Evolutionary conservation across 2,888 invertebrate genomes (phyloP).

Genomic region (Piscicola geometra): DNA sequence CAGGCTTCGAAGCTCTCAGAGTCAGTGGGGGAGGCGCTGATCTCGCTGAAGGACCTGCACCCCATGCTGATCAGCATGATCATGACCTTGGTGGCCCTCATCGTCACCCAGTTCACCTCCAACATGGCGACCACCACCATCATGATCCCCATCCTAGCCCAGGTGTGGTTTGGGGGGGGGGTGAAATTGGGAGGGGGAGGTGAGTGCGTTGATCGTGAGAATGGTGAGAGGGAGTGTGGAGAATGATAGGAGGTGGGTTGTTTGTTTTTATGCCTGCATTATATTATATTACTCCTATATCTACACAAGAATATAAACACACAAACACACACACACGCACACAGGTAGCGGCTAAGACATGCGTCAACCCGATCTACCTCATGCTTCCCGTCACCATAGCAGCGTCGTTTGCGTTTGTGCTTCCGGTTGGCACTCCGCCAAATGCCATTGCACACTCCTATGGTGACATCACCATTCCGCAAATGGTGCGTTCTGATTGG

Average conservation of each 20-base stretch:
- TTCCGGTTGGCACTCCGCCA: conserved; percentile 38
- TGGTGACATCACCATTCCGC: conserved; percentile 35
- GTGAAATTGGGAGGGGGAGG: neutral
- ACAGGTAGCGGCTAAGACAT: conserved; percentile 28
- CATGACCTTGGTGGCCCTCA: conserved; percentile 48
- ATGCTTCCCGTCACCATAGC: conserved; percentile 39
- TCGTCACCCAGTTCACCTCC: conserved; percentile 52
- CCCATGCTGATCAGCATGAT: conserved; percentile 49
- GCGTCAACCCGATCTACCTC: conserved; percentile 38
- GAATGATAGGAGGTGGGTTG: neutral
- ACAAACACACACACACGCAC: too few relatives aligned
- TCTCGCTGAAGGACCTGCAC: conserved; percentile 46
- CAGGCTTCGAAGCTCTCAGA: conserved; percentile 50
- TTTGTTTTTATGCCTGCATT: too few relatives aligned
- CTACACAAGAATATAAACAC: too few relatives aligned
- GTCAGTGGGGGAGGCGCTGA: conserved; percentile 48
- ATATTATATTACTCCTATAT: too few relatives aligned
- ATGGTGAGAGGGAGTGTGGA: neutral
- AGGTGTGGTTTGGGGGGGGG: conserved; percentile 36
- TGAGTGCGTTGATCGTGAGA: neutral
- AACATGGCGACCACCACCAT: conserved; percentile 53
- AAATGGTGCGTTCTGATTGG: conserved; percentile 33
- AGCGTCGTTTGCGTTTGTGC: conserved; percentile 37
- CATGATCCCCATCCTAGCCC: conserved; percentile 52
- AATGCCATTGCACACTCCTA: conserved; percentile 39